Percentiles rank a stretch among this genome's conserved stretches.
Evolutionary conservation across 2,888 invertebrate species (phyloP).

Genomic region (Tetramorium bicarinatum): DNA sequence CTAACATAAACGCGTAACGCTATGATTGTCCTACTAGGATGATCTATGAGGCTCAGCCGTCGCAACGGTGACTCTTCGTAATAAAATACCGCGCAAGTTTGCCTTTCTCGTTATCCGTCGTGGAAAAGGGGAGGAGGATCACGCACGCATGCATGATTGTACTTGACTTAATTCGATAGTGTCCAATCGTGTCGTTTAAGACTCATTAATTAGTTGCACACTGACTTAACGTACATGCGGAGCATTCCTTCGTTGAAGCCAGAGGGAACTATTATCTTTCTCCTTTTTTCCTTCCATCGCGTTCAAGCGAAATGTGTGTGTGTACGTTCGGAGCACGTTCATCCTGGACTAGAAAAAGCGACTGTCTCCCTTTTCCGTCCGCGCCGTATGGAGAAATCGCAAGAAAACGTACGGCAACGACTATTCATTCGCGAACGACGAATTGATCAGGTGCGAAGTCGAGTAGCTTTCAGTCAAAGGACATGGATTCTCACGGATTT

Average conservation of each 20-base stretch:
- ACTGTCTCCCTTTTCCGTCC: conserved; percentile 51
- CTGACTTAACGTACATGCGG: conserved; percentile 66
- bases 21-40: conserved; percentile 79
- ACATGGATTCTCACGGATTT: conserved; percentile 24
- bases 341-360: conserved; percentile 72
- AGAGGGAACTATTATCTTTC: conserved; percentile 43
- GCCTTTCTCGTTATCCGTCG: conserved; percentile 22
- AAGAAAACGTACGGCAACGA: conserved; percentile 8
- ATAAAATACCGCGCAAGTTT: conserved; percentile 1
- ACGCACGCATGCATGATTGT: conserved; percentile 55
- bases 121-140: conserved; percentile 58
- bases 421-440: conserved; percentile 36
- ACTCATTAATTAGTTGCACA: conserved; percentile 74
- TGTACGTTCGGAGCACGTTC: conserved; percentile 57
- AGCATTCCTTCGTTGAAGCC: conserved; percentile 69
- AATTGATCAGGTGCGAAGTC: conserved; percentile 39
- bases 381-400: conserved; percentile 10
- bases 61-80: conserved; percentile 10
- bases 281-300: background rate
- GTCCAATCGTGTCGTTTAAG: conserved; percentile 76
- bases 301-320: conserved; percentile 42
- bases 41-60: conserved; percentile 56
- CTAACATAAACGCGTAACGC: conserved; percentile 67
- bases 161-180: conserved; percentile 72
- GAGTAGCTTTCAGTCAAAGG: conserved; percentile 41